These are phyloP conservation scores for Brachionus calyciflorus DNA, from an alignment of 1,140 invertebrate species.

Conservation along the genomic window DNA sequence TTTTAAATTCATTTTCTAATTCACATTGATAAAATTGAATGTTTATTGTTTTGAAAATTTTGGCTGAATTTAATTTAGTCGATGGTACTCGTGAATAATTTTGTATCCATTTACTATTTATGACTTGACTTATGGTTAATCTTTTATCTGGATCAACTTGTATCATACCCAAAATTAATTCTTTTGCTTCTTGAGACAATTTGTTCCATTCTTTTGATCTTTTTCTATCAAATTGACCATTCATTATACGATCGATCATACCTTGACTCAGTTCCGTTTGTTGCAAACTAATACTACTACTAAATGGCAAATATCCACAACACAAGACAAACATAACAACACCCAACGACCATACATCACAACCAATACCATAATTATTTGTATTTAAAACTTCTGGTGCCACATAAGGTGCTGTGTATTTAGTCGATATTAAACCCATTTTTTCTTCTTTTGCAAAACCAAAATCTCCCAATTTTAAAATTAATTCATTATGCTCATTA, in stretches of 20 bases:
- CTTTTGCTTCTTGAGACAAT: conserved; percentile 54
- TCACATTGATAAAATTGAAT: background rate
- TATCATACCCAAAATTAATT: conserved; percentile 50
- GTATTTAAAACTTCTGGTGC: background rate
- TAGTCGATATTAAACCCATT: background rate
- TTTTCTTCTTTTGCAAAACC: conserved; percentile 55
- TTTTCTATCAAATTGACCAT: conserved; percentile 54
- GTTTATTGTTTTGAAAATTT: background rate
- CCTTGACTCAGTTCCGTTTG: conserved; percentile 50
- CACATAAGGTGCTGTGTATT: conserved; percentile 8
- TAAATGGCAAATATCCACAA: conserved; percentile 53
- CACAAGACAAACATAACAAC: conserved; percentile 28
- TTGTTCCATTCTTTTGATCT: conserved; percentile 52
- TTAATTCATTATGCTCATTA: conserved; percentile 49
- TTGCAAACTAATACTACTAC: conserved; percentile 51
- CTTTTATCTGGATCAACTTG: background rate
- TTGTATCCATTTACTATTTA: background rate
- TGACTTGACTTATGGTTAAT: background rate
- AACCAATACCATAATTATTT: background rate
- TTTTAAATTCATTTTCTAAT: background rate
- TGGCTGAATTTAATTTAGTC: background rate
- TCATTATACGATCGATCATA: conserved; percentile 54
- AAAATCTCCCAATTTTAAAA: conserved; percentile 58
- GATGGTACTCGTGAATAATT: background rate
- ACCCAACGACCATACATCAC: conserved; percentile 39